These are phyloP conservation scores for Calephelis perditalis DNA, from an alignment of 2,888 invertebrate species.

Conservation along the genomic window DNA sequence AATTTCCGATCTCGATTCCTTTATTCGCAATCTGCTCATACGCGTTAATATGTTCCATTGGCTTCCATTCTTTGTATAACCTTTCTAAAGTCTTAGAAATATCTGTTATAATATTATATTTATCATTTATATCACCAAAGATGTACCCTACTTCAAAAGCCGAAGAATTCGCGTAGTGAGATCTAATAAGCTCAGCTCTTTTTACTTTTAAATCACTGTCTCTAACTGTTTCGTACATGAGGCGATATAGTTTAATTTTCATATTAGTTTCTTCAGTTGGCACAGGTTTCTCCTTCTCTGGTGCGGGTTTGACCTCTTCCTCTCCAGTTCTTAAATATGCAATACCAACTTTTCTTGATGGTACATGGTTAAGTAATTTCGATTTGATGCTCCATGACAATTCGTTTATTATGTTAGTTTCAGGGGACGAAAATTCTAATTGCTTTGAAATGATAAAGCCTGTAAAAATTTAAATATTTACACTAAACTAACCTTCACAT, in stretches of 20 bases:
- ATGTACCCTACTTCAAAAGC: constrained; percentile 51
- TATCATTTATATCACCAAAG: constrained; percentile 51
- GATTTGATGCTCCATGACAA: constrained; percentile 33
- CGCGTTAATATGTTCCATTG: constrained; percentile 60
- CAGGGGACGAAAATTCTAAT: constrained; percentile 10
- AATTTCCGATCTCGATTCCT: constrained; percentile 48
- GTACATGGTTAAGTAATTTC: constrained; percentile 14
- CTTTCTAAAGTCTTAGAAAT: constrained; percentile 43
- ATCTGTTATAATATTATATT: constrained; percentile 46
- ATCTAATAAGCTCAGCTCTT: constrained; percentile 47
- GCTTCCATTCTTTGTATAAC: constrained; percentile 48
- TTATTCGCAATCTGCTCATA: constrained; percentile 61
- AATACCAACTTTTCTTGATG: constrained; percentile 28
- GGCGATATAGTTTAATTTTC: constrained; percentile 52
- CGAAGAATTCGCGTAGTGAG: constrained; percentile 43
- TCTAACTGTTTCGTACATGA: constrained; percentile 57
- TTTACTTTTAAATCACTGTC: constrained; percentile 54
- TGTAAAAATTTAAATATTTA: not conserved
- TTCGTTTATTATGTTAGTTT: constrained; percentile 32
- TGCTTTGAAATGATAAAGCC: not conserved
- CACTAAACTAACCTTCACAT: no score
- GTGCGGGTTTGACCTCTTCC: not conserved
- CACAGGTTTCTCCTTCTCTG: not conserved
- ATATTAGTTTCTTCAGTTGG: constrained; percentile 45
- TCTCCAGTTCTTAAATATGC: constrained; percentile 20